Base-by-base conservation (phyloP, 2,888 invertebrate genomes). In the Luperina nickerlii region DNA sequence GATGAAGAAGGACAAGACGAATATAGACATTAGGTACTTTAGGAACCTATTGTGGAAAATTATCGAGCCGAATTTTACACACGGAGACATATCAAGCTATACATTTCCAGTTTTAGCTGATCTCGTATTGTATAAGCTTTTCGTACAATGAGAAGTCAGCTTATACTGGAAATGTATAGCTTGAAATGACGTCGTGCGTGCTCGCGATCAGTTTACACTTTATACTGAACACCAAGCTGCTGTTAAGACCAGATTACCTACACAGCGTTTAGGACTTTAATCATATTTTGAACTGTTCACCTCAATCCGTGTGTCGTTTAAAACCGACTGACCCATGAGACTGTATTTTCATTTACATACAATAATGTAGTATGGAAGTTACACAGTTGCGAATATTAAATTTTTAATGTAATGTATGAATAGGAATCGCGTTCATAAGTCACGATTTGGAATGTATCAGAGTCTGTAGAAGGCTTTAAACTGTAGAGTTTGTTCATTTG, bases 201-300 rank as follows among this genome's bases (percentile, higher is more conserved):
- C 18, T 38, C 83, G 79, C 79, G 45, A 8, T 0, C 13, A 71
- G 76, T n/a, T 83, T 62, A 69, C 67, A 20, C 0, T 32, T 71
- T 85, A 15, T 13, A 62, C 66, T 6, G 13, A n/a, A 20, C 2
- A 24, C 4, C 24, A 70, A 68, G 51, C 32, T 62, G 11, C 45
- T 76, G 71, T 76, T 78, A 78, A 82, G 48, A 71, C 75, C 83
- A 85, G 85, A 86, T 85, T 76, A 71, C 70, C n/a, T 18, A 83
- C 78, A 66, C 68, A 65, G 74, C 81, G 11, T 68, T 75, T 82
- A 63, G 76, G 8, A n/a, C 54, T 24, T 82, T 24, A 57, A 76
- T 76, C 68, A 82, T 81, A 84, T 84, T 88, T 91, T 88, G 88
- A 87, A 88, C 83, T 81, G 87, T 82, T 69, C 15, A 45, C 65